Evolutionary conservation across 2,797 vertebrate genomes (phyloP), one percentile per base, ranked within the genome.

Genomic region (Allobates femoralis): DNA sequence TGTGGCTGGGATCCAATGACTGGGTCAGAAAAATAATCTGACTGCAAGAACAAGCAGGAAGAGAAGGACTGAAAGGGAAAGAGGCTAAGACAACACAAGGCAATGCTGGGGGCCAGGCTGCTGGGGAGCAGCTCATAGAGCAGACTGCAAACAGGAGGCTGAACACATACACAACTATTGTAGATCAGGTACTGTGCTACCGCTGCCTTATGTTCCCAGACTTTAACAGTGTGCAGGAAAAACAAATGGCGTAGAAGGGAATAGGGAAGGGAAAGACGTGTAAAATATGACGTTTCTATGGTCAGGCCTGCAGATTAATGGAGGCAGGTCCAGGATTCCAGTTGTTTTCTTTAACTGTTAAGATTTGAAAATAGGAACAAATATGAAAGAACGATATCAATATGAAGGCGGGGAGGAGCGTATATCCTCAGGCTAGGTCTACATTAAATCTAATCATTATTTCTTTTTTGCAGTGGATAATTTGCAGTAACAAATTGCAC

Each of bases 31-130:
- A 34, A 74, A 81, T 34, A 67, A 21, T 23, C 34, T 26, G 18
- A 21, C 76, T 18, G 75, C 62, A 67, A 79, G 76, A 58, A 51
- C 12, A 37, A 71, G 66, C 60, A 14, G 75, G 46, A 30, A 56
- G 50, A 41, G 37, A 80, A 3, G 46, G 30, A 50, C 64, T 30
- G 32, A 28, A 21, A 32, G 76, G 23, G 66, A 79, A 41, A 60
- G 46, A 86, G 85, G 85, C 46, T 74, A 86, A 81, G 56, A 62
- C 46, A 79, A 73, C 74, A 58, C 46, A 28, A 55, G 64, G 32
- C 50, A 41, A 34, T 51, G 51, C 26, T 28, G 30, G 46, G 62
- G 62, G 55, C 60, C 60, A 34, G 28, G 74, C 74, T 77, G 74
- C 3, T 37, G 55, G 66, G 53, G 51, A 32, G 51, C 62, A 50